Base-by-base conservation (phyloP, 2,113 vertebrate species). In the Terrapene triunguis region DNA sequence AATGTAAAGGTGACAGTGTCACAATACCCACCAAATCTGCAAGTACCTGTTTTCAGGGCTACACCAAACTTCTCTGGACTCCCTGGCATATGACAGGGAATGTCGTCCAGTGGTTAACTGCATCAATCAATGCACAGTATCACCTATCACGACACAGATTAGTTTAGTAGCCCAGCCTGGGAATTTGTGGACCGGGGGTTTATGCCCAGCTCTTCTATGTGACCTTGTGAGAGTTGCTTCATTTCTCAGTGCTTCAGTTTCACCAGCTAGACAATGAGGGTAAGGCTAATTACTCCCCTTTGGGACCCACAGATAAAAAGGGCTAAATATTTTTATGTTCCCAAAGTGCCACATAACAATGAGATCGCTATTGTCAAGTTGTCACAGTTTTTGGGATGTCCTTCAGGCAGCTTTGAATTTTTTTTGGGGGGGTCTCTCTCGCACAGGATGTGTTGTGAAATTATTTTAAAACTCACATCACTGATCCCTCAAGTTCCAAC, bases 351-450 rank as follows among this genome's bases (percentile, higher is more conserved):
- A 8, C 29, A 1, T 55, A 83, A 54, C 38, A 62, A 22, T 12
- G 42, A 50, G 65, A 82, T 6, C 35, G n/a, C 38, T 90, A 24
- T 92, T 93, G 88, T 80, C 59, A 80, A 69, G 35, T 1, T 85
- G 59, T 79, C 76, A 89, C 29, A 69, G 50, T 81, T 50, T 93
- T 94, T 89, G 51, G 4, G 0, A 62, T 74, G 81, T 82, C 90
- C 95, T 96, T 97, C 89, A 84, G 80, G 78, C 88, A 94, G 89
- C 93, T 87, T 92, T 90, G 84, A 87, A 10, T 74, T 76, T 47
- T 78, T n/a, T 9, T 84, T 42, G 8, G 47, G 47, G 10, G 47
- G 48, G 51, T 87, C 82, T 42, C 29, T 89, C 47, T 81, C 22
- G 5, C 21, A 10, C 85, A 90, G 72, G 57, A 19, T 42, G 59